Base-by-base conservation (phyloP, 2,797 vertebrate genomes). In the Xiphorhynchus erythropygius region DNA sequence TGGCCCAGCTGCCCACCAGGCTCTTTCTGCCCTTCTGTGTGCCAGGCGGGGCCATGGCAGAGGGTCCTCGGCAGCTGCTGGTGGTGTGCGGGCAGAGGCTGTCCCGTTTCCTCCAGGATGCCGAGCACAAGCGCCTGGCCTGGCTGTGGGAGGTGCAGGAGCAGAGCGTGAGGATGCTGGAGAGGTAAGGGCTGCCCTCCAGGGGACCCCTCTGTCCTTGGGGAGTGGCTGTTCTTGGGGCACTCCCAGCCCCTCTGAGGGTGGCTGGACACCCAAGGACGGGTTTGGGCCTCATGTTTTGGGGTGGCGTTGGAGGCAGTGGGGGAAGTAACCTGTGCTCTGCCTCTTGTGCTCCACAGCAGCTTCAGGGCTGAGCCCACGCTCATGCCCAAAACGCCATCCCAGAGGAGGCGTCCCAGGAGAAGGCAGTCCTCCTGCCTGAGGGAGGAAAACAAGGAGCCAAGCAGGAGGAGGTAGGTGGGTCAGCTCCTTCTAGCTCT, bases 71-170 rank as follows among this genome's bases (percentile, higher is more conserved):
- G 33, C 97, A 98, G 91, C 97, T 99, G 80, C 97, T 98, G 94
- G 97, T 98, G 65, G 97, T 98, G 69, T 99, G 99, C 19, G 90
- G 97, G 82, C 98, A 96, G 82, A 98, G 99, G 94, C 92, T 98
- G 8, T 79, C 98, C 42, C 98, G 99, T 30, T 99, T 99, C 83
- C 79, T 97, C 25, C 74, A 21, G 28, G 97, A 98, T 1, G 97
- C 99, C 12, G 96, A 98, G 13, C 98, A 97, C 94, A 98, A 98
- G 78, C 98, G 98, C 92, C 96, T 99, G 97, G 98, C 99, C 77
- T 99, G 99, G 99, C 98, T 99, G 50, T 95, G 97, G 83, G 99
- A 99, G 95, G 99, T 99, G 47, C 97, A 99, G 85, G 98, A 99
- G 91, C 99, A 99, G 95, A 99, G 99, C 14, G 60, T 97, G 77